A percentile compares a stretch with the other conserved stretches of the same genome.
These are phyloP conservation scores for Galerucella calmariensis DNA, from an alignment of 2,888 invertebrate species.

Conservation along the genomic window DNA sequence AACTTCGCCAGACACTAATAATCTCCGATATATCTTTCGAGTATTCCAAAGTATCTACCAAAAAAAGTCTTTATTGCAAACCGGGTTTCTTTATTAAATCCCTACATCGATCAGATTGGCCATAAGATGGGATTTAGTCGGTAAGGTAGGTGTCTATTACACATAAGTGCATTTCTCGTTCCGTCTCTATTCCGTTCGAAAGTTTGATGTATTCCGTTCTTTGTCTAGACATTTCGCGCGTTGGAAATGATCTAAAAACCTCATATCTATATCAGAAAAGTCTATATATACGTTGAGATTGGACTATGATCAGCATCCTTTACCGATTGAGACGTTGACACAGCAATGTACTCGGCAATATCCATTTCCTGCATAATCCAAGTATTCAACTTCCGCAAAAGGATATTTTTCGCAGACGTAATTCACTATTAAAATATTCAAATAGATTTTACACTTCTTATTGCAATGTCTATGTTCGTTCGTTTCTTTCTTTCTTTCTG, in stretches of 20 bases:
- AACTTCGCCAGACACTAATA: constrained; percentile 2
- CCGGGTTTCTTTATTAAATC: constrained; percentile 60
- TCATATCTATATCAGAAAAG: constrained; percentile 53
- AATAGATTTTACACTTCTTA: constrained; percentile 53
- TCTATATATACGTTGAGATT: constrained; percentile 55
- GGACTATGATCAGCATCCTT: constrained; percentile 59
- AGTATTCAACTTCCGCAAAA: constrained; percentile 54
- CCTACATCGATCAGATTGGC: constrained; percentile 59
- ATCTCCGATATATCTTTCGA: constrained; percentile 19
- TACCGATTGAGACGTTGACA: constrained; percentile 61
- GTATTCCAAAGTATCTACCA: constrained; percentile 16
- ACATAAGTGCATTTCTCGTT: constrained; percentile 55
- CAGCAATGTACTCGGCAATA: constrained; percentile 62
- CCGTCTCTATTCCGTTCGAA: constrained; percentile 36
- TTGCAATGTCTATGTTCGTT: constrained; percentile 44
- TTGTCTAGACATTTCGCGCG: constrained; percentile 52
- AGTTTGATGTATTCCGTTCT: constrained; percentile 40
- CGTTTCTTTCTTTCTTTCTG: constrained; percentile 16
- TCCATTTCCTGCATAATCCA: constrained; percentile 62
- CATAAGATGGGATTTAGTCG: constrained; percentile 57
- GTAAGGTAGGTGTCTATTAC: constrained; percentile 59
- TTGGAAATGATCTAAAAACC: constrained; percentile 52
- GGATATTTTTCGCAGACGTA: constrained; percentile 53
- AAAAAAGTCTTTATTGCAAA: constrained; percentile 58
- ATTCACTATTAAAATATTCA: constrained; percentile 55